Percentiles rank a stretch among this genome's conserved stretches.
Conservation (phyloP, 2,888 invertebrate species). For the Xanthia togata region DNA sequence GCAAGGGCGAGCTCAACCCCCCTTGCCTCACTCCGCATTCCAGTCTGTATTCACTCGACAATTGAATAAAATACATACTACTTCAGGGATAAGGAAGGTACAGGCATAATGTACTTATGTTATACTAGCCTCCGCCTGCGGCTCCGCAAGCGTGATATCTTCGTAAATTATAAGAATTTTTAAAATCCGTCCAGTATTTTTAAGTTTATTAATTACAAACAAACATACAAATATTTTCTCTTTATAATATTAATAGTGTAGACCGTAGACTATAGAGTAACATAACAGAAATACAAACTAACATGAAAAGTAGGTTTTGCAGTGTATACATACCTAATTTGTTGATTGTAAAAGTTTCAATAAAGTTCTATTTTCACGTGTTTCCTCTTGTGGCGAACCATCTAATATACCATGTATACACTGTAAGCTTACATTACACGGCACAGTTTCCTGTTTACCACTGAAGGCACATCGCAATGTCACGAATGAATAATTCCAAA, state of each 20-base stretch:
- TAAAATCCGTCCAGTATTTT: no score
- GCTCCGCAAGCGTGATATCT: no score
- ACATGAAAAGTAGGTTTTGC: background rate
- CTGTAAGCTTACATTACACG: constrained; percentile 1
- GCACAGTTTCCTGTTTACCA: constrained; percentile 20
- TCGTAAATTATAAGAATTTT: no score
- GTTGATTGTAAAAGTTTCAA: background rate
- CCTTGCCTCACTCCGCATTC: no score
- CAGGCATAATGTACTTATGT: background rate
- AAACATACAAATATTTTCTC: no score
- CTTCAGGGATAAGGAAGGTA: background rate
- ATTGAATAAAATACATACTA: no score
- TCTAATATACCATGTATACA: background rate
- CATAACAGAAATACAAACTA: background rate
- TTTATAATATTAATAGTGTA: no score
- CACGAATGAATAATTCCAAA: constrained; percentile 54
- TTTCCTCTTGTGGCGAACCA: background rate
- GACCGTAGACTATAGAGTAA: background rate
- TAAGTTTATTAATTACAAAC: no score
- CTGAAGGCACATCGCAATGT: constrained; percentile 30
- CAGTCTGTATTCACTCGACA: no score
- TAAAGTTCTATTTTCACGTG: background rate
- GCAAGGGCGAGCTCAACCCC: no score
- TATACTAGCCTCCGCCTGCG: background rate
- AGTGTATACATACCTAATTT: background rate